Conservation (phyloP, 2,113 vertebrate genomes). For the Gulo gulo region DNA sequence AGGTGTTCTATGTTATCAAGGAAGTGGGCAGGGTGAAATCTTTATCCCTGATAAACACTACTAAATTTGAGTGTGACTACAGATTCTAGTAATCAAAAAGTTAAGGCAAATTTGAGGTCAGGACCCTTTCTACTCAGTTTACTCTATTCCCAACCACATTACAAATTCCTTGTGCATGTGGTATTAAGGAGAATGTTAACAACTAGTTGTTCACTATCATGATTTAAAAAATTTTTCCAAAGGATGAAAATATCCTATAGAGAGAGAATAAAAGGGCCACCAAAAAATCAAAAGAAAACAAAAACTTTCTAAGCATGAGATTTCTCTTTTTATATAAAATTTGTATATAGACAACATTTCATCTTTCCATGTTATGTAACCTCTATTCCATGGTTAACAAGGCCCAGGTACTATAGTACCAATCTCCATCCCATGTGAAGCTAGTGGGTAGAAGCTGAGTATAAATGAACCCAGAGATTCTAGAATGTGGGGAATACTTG, state of each 20-base stretch:
- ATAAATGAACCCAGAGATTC: neutral
- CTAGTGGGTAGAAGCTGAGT: neutral
- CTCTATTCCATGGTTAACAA: neutral
- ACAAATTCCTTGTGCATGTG: neutral
- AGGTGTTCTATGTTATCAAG: rapidly evolving
- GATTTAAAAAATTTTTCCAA: neutral
- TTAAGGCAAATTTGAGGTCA: neutral
- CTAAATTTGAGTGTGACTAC: neutral
- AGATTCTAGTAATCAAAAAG: neutral
- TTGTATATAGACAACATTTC: neutral
- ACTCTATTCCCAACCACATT: neutral
- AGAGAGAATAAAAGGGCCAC: neutral
- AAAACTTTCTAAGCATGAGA: neutral
- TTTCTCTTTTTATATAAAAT: neutral
- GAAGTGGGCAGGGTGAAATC: neutral
- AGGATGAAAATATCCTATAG: neutral
- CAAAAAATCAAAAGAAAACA: neutral
- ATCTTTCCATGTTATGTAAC: neutral
- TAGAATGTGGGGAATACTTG: neutral
- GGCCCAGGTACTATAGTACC: rapidly evolving
- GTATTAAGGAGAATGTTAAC: neutral
- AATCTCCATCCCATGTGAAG: neutral
- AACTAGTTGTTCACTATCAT: neutral
- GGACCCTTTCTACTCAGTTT: neutral
- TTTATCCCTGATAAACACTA: neutral